Percentiles rank a stretch among this genome's conserved stretches.
Conservation (phyloP, 2,797 vertebrate species). For the Zalophus californianus region DNA sequence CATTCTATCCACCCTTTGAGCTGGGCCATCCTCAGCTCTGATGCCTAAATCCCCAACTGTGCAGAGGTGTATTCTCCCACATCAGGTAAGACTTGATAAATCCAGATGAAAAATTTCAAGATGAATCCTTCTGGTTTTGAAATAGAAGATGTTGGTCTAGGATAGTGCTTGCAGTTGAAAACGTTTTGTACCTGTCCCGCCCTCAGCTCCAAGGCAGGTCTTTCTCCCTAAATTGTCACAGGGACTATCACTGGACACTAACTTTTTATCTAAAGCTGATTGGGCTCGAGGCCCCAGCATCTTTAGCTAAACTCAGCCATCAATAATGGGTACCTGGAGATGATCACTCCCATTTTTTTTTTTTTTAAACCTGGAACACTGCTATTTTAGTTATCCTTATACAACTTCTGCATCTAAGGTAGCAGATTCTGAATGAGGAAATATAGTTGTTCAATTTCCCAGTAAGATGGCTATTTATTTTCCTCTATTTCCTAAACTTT, state of each 20-base stretch:
- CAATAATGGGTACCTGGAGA: not conserved
- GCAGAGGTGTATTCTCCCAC: not conserved
- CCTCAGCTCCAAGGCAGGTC: not conserved
- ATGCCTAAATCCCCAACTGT: not conserved
- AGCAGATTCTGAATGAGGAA: constrained; percentile 17
- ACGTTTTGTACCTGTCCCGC: not conserved
- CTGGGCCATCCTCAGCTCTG: not conserved
- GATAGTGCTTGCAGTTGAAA: not conserved
- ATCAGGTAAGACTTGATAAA: not conserved
- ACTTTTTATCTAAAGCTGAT: not conserved
- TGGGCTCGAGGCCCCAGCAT: not conserved
- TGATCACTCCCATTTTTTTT: not conserved
- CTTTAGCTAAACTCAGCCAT: not conserved
- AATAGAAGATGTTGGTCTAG: not conserved
- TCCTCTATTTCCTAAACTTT: not conserved
- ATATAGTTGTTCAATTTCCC: not conserved
- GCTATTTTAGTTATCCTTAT: not conserved
- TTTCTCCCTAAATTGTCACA: not conserved
- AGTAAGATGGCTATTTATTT: not conserved
- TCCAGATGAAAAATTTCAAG: not conserved
- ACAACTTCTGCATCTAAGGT: not conserved
- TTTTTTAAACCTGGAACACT: not conserved
- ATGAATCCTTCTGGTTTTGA: not conserved
- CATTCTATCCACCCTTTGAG: not conserved
- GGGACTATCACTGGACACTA: not conserved